phyloP scores from a whole-genome alignment of 2,888 invertebrate genomes.

The Drosophila monieri region DNA sequence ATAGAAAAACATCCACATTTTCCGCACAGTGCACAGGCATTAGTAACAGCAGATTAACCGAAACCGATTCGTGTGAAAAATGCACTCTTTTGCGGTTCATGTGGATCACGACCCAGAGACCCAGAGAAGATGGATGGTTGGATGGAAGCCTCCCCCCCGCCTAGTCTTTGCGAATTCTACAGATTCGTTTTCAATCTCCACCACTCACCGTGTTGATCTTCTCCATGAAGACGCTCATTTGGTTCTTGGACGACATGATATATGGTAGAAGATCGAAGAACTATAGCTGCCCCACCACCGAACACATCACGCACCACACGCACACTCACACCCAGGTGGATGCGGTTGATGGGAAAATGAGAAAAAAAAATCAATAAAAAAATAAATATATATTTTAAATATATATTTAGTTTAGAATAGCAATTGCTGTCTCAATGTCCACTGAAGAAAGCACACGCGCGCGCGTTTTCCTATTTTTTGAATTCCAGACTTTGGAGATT shows the following conservation, averaged over 20 bases:
- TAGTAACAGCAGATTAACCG: background rate
- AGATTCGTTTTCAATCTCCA: conserved; percentile 5
- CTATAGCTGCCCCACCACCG: conserved; percentile 15
- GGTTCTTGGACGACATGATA: conserved; percentile 89
- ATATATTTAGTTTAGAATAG: conserved; percentile 13
- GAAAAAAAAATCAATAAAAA: conserved; percentile 31
- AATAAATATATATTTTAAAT: conserved; percentile 6
- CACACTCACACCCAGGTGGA: conserved; percentile 4
- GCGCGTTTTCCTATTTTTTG: conserved; percentile 29
- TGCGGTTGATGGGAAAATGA: conserved; percentile 2
- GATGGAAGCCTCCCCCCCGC: too few species aligned
- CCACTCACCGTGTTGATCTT: conserved; percentile 90
- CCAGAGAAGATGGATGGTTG: background rate
- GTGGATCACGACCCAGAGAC: conserved; percentile 37
- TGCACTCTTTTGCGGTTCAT: conserved; percentile 16
- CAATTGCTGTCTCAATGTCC: background rate
- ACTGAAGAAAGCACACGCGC: conserved; percentile 54
- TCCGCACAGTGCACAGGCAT: background rate
- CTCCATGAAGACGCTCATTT: conserved; percentile 89
- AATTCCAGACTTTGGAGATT: background rate
- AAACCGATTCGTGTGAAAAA: conserved; percentile 21
- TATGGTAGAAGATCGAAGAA: conserved; percentile 4
- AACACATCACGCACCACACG: conserved; percentile 43
- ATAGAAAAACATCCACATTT: background rate
- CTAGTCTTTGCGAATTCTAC: background rate